Conservation (phyloP, 2,797 vertebrate species). For the Sparidentex hasta region DNA sequence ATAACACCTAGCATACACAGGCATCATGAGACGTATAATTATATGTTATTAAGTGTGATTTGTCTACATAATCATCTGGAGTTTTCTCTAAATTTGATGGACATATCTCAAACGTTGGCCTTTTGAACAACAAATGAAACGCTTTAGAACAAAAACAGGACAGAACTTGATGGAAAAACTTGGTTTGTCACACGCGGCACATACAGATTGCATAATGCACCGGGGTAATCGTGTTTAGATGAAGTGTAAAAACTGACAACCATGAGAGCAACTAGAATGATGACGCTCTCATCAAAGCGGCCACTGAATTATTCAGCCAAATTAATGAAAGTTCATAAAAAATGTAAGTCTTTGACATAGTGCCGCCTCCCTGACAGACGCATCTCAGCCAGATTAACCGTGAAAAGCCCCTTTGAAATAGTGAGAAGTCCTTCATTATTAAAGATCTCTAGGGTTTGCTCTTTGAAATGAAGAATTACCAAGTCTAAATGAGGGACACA, state of each 20-base stretch:
- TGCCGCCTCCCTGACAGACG: slow-evolving; percentile 67
- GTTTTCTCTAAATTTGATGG: background rate
- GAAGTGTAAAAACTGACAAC: slow-evolving; percentile 67
- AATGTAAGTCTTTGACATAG: slow-evolving; percentile 69
- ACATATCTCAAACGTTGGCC: slow-evolving; percentile 3
- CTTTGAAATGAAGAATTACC: slow-evolving; percentile 64
- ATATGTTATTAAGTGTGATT: background rate
- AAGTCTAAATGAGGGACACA: slow-evolving; percentile 52
- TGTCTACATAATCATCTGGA: background rate
- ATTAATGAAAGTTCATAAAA: slow-evolving; percentile 82
- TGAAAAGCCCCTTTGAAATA: slow-evolving; percentile 68
- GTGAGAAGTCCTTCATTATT: slow-evolving; percentile 72
- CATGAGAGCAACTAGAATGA: slow-evolving; percentile 49
- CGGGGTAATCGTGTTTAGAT: slow-evolving; percentile 71
- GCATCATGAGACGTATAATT: background rate
- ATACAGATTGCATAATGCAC: slow-evolving; percentile 60
- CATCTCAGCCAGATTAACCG: slow-evolving; percentile 50
- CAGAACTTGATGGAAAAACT: slow-evolving; percentile 7
- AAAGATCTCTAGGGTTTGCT: slow-evolving; percentile 62
- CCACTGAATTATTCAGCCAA: slow-evolving; percentile 79
- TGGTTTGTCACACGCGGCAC: slow-evolving; percentile 31
- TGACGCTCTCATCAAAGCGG: slow-evolving; percentile 68
- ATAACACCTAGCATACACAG: background rate
- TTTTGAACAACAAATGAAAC: slow-evolving; percentile 27
- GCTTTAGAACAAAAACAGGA: slow-evolving; percentile 10